Conservation (phyloP, 2,113 vertebrate species). For the Micronisus gabar region DNA sequence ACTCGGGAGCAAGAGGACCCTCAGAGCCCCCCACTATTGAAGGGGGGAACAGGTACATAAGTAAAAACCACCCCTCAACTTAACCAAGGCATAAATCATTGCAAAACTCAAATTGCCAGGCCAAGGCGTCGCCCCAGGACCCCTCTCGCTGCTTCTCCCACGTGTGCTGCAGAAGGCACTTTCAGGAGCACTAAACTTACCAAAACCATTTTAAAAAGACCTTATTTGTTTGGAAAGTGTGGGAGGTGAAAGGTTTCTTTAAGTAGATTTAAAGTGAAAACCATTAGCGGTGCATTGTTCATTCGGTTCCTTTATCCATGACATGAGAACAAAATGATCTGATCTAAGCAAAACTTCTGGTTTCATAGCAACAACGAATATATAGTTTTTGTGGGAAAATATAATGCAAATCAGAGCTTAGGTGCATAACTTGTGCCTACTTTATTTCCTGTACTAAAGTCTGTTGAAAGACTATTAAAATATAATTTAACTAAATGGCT, state of each 20-base stretch:
- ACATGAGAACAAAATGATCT: slow-evolving; percentile 38
- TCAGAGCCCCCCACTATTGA: rapidly evolving
- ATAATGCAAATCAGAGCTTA: background rate
- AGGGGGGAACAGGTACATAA: background rate
- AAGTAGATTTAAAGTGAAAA: background rate
- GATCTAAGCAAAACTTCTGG: slow-evolving; percentile 52
- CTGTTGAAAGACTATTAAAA: slow-evolving; percentile 14
- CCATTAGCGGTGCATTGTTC: background rate
- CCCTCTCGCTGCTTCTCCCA: background rate
- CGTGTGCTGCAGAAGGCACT: background rate
- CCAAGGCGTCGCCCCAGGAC: background rate
- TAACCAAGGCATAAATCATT: background rate
- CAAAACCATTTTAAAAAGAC: background rate
- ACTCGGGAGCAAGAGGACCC: background rate
- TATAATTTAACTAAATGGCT: background rate
- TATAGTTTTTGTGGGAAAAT: background rate
- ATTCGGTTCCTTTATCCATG: background rate
- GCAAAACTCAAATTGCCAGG: background rate
- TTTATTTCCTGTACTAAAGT: background rate
- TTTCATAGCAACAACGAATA: slow-evolving; percentile 20
- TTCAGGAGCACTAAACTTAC: background rate
- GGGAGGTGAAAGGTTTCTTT: slow-evolving; percentile 14
- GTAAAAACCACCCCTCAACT: background rate
- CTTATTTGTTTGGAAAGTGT: background rate
- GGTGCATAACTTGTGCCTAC: background rate